phyloP scores from a whole-genome alignment of 2,797 vertebrate genomes.

The Arremon aurantiirostris region DNA sequence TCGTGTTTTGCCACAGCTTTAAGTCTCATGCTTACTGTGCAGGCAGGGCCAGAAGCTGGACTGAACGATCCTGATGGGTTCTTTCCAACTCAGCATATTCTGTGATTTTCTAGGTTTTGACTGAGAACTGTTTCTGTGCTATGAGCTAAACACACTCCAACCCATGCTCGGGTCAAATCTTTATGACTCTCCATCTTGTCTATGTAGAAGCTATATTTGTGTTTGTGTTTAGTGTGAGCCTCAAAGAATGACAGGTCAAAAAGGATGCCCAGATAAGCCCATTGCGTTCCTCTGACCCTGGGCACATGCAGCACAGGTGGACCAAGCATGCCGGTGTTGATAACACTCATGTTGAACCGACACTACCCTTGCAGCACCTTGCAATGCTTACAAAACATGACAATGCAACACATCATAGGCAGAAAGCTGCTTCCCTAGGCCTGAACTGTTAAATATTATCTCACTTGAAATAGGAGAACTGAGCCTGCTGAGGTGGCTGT shows the following conservation, averaged over 20 bases:
- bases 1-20: neutral
- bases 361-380: neutral
- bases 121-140: neutral
- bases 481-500: neutral
- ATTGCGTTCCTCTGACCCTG: neutral
- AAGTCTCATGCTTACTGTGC: neutral
- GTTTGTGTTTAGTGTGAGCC: neutral
- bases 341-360: neutral
- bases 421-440: neutral
- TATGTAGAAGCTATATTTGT: neutral
- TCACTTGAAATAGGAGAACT: neutral
- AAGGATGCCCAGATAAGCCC: neutral
- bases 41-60: neutral
- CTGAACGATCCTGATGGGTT: neutral
- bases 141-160: neutral
- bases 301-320: neutral
- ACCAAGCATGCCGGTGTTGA: neutral
- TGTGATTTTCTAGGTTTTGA: neutral
- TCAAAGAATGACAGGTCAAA: neutral
- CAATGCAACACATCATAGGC: neutral
- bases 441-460: neutral
- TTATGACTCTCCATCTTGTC: neutral
- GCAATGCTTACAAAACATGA: neutral
- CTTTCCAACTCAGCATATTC: neutral
- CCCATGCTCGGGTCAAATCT: neutral